Percentiles rank a stretch among this genome's conserved stretches.
phyloP scores from a whole-genome alignment of 2,888 invertebrate species.

The Athetis lepigone region DNA sequence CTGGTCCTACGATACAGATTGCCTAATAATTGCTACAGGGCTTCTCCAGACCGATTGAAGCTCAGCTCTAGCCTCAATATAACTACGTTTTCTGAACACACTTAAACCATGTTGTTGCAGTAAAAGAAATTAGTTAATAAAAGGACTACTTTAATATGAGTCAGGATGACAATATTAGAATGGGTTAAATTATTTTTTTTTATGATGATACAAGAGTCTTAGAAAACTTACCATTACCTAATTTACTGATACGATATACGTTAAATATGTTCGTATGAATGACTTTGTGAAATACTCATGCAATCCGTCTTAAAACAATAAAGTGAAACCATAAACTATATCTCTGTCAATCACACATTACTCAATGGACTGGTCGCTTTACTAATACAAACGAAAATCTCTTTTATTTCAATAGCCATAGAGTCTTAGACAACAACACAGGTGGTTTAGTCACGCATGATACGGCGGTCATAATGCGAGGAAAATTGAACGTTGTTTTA shows the following conservation, averaged over 20 bases:
- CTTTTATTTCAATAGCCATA: rapidly evolving
- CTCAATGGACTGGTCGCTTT: constrained; percentile 51
- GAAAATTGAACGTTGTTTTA: constrained; percentile 36
- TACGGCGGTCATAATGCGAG: constrained; percentile 25
- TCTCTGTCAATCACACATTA: constrained; percentile 62
- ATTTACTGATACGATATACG: constrained; percentile 10
- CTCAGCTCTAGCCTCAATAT: constrained; percentile 6
- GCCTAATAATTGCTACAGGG: not conserved
- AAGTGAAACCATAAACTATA: constrained; percentile 60
- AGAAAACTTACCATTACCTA: constrained; percentile 7
- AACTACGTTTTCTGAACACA: not conserved
- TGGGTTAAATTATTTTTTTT: too few species aligned
- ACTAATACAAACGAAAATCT: constrained; percentile 25
- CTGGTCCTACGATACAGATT: not conserved
- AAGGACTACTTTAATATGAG: not conserved
- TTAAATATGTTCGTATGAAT: constrained; percentile 46
- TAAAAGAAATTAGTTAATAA: constrained; percentile 8
- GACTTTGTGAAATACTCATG: constrained; percentile 41
- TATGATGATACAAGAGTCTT: too few species aligned
- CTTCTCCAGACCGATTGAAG: constrained; percentile 12
- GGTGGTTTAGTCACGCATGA: constrained; percentile 48
- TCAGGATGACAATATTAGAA: too few species aligned
- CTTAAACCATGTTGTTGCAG: constrained; percentile 16
- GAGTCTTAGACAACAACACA: constrained; percentile 13
- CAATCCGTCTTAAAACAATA: constrained; percentile 60